phyloP scores from a whole-genome alignment of 2,888 invertebrate genomes.

The Drosophila paranaensis region DNA sequence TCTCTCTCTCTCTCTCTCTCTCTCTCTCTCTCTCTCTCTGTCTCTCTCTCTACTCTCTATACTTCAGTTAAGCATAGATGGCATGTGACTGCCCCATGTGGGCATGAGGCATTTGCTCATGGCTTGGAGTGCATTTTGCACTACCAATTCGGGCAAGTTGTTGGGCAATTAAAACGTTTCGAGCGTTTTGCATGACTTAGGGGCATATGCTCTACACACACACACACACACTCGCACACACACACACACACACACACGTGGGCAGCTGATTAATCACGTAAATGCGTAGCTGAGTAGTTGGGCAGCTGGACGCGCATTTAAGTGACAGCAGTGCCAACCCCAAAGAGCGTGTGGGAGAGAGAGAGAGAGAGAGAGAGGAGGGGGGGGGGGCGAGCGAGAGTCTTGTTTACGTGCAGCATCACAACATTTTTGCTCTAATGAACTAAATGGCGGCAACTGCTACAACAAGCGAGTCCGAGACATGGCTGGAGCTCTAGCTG shows the following conservation, averaged over 20 bases:
- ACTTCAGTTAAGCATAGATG: not conserved
- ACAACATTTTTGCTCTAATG: conserved; percentile 78
- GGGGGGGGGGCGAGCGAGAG: not conserved
- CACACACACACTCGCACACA: conserved; percentile 42
- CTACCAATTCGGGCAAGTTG: conserved; percentile 46
- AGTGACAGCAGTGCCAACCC: conserved; percentile 41
- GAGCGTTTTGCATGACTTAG: conserved; percentile 74
- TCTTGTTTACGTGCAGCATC: conserved; percentile 59
- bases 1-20: not conserved
- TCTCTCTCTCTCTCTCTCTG: not conserved
- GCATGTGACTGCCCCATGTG: conserved; percentile 5
- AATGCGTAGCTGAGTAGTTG: conserved; percentile 68
- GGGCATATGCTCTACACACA: conserved; percentile 54
- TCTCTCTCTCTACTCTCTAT: not conserved
- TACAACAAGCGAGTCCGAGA: conserved; percentile 25
- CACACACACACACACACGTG: conserved; percentile 54
- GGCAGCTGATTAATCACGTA: conserved; percentile 79
- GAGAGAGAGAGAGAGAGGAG: not conserved
- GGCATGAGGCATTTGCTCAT: conserved; percentile 14
- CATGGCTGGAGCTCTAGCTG: conserved; percentile 15
- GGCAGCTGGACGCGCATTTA: conserved; percentile 30
- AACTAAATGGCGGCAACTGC: conserved; percentile 71
- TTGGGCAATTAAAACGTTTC: conserved; percentile 66
- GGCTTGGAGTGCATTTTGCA: conserved; percentile 49
- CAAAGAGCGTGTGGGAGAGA: not conserved